Base-by-base conservation (phyloP, 64 coral and sea anemone genomes). In the Porites australiensis region DNA sequence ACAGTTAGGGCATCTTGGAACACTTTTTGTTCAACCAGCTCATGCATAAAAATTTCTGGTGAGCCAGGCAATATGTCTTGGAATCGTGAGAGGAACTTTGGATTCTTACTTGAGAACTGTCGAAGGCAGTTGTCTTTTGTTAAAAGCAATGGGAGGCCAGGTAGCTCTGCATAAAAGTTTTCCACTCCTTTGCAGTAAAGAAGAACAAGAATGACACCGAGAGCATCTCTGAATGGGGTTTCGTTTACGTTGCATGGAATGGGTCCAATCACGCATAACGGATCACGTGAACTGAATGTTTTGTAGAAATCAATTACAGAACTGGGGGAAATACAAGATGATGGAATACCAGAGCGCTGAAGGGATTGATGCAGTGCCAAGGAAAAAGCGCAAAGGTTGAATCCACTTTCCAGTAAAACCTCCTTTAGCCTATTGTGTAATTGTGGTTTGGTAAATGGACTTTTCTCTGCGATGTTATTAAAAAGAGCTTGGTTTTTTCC, bases 401-500 rank as follows among this genome's bases (percentile, higher is more conserved):
- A 58, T 9, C 77, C 77, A 13, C 70, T 61, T 58, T 22, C 75
- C 10, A 90, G 77, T 54, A 90, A 70, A 0, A 78, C 82, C 4
- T 90, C 88, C 44, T 52, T 43, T 22, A 90, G 44, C 19, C 6
- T 0, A 0, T 16, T 53, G 49, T 47, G 11, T 0, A 0, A 0
- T 18, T 50, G 15, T 11, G 0, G 4, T 75, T 75, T 47, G 44
- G 64, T 27, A 75, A 74, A 57, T 19, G 50, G 46, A 1, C 46
- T 12, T 4, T 9, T 6, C 12, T 44, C 27, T 16, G 20, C 14
- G 48, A 58, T 76, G 77, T 95, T 85, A 87, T 82, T 79, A 55
- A 92, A 95, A 44, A 95, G 88, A 0, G 89, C 94, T 76, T 92
- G 47, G 13, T 75, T 27, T 51, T 5, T 48, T 13, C 89, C 94